A percentile compares a stretch with the other conserved stretches of the same genome.
phyloP scores from a whole-genome alignment of 1,140 invertebrate genomes.

The Ips nitidus region DNA sequence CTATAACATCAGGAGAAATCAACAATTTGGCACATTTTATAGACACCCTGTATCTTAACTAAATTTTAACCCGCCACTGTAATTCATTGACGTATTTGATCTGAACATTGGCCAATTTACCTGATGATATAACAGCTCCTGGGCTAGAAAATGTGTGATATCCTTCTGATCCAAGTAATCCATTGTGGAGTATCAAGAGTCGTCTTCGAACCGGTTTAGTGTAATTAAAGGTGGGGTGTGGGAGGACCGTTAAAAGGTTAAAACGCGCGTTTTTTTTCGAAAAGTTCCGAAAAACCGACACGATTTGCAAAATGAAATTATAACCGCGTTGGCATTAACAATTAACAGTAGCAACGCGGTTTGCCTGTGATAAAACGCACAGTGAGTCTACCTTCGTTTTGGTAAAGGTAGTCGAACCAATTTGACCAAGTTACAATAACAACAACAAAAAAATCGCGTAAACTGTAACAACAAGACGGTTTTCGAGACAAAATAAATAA shows the following conservation, averaged over 20 bases:
- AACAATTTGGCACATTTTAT: no score
- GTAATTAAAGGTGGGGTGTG: neutral
- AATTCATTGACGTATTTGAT: neutral
- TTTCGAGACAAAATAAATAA: neutral
- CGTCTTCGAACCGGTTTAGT: no score
- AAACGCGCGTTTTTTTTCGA: slow-evolving; percentile 13
- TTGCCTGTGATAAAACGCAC: slow-evolving; percentile 20
- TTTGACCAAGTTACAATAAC: neutral
- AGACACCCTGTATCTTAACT: no score
- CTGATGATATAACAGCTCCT: slow-evolving; percentile 74
- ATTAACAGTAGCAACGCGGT: slow-evolving; percentile 21
- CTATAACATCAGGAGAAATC: no score
- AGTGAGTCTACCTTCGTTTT: slow-evolving; percentile 13
- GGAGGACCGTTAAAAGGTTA: slow-evolving; percentile 4
- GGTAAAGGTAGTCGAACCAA: slow-evolving; percentile 1
- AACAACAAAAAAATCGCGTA: neutral
- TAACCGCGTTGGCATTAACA: slow-evolving; percentile 21
- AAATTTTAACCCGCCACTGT: neutral
- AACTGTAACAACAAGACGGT: neutral
- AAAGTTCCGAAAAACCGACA: slow-evolving; percentile 24
- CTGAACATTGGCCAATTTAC: slow-evolving; percentile 34
- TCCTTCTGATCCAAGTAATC: slow-evolving; percentile 71
- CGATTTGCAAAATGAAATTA: slow-evolving; percentile 8
- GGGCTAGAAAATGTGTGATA: slow-evolving; percentile 76
- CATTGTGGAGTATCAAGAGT: slow-evolving; percentile 37